Evolutionary conservation across 2,797 vertebrate species (phyloP).

Genomic region (Phataginus tricuspis): DNA sequence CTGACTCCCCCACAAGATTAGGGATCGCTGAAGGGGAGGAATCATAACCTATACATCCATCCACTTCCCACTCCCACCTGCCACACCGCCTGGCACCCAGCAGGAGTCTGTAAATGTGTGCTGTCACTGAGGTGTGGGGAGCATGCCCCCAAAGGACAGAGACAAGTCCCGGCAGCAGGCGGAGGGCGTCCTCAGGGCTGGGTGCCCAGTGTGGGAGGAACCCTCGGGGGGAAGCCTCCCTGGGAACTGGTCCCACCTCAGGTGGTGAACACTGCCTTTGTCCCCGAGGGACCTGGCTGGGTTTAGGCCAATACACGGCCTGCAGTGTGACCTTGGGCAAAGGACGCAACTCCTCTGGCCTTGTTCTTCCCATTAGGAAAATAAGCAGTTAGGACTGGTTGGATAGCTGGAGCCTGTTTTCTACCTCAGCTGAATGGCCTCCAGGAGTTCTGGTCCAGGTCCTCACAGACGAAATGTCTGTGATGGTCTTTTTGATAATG

Average conservation of each 20-base stretch:
- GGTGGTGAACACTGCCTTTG: background rate
- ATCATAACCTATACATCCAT: background rate
- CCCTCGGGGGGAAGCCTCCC: background rate
- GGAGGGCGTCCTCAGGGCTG: background rate
- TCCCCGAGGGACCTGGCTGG: background rate
- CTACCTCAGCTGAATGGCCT: background rate
- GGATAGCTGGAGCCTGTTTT: background rate
- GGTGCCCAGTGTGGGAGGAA: background rate
- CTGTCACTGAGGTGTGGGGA: background rate
- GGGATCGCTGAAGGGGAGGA: background rate
- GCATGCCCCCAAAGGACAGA: fast-evolving
- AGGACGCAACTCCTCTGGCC: no score
- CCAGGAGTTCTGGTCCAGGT: background rate
- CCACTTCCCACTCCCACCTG: background rate
- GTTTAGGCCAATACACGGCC: background rate
- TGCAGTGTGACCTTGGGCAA: background rate
- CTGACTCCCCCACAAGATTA: no score
- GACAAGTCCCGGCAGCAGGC: background rate
- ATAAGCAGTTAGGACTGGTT: background rate
- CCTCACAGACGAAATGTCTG: background rate
- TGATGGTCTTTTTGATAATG: background rate
- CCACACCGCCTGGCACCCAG: background rate
- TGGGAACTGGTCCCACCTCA: background rate
- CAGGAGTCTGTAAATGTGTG: background rate
- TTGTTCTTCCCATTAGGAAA: background rate